Conservation (phyloP, 1,140 invertebrate species). For the Reticulitermes speratus region DNA sequence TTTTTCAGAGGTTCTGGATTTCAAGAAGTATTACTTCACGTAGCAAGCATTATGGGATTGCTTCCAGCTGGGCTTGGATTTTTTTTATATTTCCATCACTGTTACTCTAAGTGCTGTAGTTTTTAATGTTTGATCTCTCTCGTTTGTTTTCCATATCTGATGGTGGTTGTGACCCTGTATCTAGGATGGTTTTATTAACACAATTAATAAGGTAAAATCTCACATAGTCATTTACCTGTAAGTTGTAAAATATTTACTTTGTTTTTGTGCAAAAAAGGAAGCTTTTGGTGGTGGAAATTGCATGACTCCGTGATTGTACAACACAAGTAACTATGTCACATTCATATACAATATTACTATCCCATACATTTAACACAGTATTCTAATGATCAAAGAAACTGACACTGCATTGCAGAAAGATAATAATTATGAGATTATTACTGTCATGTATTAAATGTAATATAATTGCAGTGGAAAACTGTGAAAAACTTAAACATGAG, state of each 20-base stretch:
- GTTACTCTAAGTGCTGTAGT: constrained; percentile 7
- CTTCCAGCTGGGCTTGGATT: background rate
- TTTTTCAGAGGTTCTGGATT: background rate
- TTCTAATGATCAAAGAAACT: background rate
- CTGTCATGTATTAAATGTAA: background rate
- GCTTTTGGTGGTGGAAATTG: constrained; percentile 33
- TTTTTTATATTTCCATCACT: background rate
- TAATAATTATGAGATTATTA: background rate
- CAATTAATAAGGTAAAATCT: constrained; percentile 65
- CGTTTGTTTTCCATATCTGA: constrained; percentile 37
- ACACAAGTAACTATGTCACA: background rate
- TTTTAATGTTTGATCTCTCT: constrained; percentile 33
- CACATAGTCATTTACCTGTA: constrained; percentile 5
- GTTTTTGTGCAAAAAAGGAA: constrained; percentile 22
- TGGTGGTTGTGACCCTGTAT: constrained; percentile 36
- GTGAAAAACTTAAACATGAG: background rate
- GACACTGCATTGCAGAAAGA: background rate
- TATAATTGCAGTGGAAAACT: background rate
- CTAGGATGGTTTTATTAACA: constrained; percentile 70
- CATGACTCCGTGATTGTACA: constrained; percentile 26
- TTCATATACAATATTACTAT: background rate
- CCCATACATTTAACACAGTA: background rate
- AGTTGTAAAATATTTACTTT: background rate
- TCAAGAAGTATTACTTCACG: background rate
- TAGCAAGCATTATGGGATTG: background rate